Percentiles rank a stretch among this genome's conserved stretches.
These are phyloP conservation scores for Callipepla californica DNA, from an alignment of 2,113 vertebrate genomes.

Conservation along the genomic window DNA sequence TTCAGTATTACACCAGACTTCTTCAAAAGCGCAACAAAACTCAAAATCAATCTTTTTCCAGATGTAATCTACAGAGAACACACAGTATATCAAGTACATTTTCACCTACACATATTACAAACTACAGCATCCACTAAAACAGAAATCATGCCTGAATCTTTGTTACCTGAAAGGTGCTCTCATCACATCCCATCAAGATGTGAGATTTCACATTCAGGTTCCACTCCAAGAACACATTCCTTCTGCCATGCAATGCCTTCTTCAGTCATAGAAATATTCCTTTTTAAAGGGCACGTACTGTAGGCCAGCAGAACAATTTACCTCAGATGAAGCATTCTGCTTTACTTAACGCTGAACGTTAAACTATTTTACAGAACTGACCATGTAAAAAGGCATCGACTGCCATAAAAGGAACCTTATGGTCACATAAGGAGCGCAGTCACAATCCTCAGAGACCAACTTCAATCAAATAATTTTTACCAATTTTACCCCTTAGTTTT, in stretches of 20 bases:
- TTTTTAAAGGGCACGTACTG: constrained; percentile 7
- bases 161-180: neutral
- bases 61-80: neutral
- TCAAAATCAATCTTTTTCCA: neutral
- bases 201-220: neutral
- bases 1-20: neutral
- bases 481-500: neutral
- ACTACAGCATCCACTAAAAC: neutral
- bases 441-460: neutral
- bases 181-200: neutral
- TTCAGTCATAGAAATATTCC: neutral
- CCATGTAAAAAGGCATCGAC: neutral
- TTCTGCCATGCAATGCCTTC: constrained; percentile 30
- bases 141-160: neutral
- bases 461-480: neutral
- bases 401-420: neutral
- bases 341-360: neutral
- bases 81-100: neutral
- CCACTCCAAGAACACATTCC: neutral
- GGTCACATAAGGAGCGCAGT: neutral
- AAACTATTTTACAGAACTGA: neutral
- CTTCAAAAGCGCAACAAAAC: neutral
- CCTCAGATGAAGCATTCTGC: neutral
- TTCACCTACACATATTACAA: neutral
- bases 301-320: neutral